A percentile compares a stretch with the other conserved stretches of the same genome.
phyloP scores from a whole-genome alignment of 1,140 invertebrate genomes.

The Melanaphis sacchari region DNA sequence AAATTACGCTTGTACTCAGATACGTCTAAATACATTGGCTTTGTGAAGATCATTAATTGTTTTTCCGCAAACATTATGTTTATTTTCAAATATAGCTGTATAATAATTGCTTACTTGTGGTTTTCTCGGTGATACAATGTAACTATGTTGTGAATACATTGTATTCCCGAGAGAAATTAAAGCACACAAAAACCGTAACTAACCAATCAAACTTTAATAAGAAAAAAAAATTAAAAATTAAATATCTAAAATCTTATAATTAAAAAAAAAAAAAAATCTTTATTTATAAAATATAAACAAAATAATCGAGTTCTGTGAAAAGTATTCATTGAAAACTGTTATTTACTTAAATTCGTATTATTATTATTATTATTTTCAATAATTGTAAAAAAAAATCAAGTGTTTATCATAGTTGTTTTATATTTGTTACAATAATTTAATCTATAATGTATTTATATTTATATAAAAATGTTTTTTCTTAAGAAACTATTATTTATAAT shows the following conservation, averaged over 20 bases:
- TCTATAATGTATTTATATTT: too few species aligned
- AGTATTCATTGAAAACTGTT: neutral
- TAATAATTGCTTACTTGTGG: neutral
- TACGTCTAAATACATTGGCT: neutral
- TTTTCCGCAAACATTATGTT: neutral
- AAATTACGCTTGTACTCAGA: neutral
- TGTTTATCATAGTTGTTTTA: neutral
- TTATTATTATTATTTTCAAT: neutral
- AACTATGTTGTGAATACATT: neutral
- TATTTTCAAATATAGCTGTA: neutral
- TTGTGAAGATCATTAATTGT: neutral
- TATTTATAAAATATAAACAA: neutral
- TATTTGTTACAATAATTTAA: neutral
- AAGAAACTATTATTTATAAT: neutral
- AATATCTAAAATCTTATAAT: neutral
- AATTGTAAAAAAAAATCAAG: neutral
- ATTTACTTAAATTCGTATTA: neutral
- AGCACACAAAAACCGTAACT: neutral
- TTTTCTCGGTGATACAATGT: neutral
- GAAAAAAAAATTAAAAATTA: neutral
- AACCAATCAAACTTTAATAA: constrained; percentile 10
- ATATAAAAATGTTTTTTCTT: neutral
- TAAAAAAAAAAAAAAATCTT: neutral
- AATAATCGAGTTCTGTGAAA: neutral
- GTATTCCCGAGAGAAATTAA: neutral